phyloP scores from a whole-genome alignment of 64 coral and sea anemone genomes.

The Montipora efflorescens region DNA sequence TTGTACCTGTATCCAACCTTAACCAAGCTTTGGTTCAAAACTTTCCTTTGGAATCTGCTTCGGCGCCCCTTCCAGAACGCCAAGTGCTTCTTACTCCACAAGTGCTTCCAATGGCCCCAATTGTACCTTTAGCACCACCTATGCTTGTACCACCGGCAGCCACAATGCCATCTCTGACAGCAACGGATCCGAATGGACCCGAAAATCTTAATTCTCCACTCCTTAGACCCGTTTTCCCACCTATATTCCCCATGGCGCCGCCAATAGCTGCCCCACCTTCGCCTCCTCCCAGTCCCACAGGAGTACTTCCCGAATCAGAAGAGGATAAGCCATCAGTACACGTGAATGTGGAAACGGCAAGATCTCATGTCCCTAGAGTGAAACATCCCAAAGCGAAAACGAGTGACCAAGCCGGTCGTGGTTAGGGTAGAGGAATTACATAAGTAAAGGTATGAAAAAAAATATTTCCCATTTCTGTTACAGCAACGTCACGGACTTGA shows the following conservation, averaged over 20 bases:
- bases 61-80: not conserved
- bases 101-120: not conserved
- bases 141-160: not conserved
- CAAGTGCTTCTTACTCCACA: slow-evolving; percentile 20
- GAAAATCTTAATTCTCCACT: not conserved
- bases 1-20: not conserved
- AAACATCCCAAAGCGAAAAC: slow-evolving; percentile 1
- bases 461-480: not conserved
- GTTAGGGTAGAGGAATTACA: slow-evolving; percentile 12
- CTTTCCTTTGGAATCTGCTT: not conserved
- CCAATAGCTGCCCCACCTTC: not conserved
- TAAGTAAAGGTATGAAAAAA: slow-evolving; percentile 23
- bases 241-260: slow-evolving; percentile 7
- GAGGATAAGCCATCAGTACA: slow-evolving; percentile 89
- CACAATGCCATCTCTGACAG: not conserved
- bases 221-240: not conserved
- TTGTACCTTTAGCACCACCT: not conserved
- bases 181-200: not conserved
- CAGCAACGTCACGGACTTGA: not conserved
- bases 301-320: slow-evolving; percentile 37
- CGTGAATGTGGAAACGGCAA: slow-evolving; percentile 94
- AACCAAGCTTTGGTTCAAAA: slow-evolving; percentile 3
- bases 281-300: not conserved
- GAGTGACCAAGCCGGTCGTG: slow-evolving; percentile 20
- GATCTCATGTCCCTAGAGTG: slow-evolving; percentile 82